These are phyloP conservation scores for Diacarnus erythraeanus DNA, from an alignment of 37 sponge, comb jelly and placozoan species.

Conservation along the genomic window DNA sequence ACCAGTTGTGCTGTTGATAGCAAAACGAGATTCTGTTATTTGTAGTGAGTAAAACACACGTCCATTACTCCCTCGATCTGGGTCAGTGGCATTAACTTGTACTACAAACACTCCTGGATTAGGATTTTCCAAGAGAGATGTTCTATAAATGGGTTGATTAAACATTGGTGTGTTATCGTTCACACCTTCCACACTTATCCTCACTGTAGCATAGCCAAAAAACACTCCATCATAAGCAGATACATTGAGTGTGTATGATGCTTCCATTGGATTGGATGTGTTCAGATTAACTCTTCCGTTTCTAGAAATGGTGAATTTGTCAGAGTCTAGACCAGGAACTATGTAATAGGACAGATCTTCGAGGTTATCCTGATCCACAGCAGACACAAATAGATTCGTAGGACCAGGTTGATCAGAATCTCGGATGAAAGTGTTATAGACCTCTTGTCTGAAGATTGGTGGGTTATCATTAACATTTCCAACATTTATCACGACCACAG, in stretches of 20 bases:
- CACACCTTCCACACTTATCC: conserved; percentile 16
- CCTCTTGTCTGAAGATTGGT: conserved; percentile 31
- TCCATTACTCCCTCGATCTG: conserved; percentile 40
- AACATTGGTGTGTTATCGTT: conserved; percentile 70
- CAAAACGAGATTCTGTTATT: conserved; percentile 2
- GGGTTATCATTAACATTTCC: conserved; percentile 51
- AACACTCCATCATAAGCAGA: conserved; percentile 52
- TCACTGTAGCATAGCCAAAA: conserved; percentile 35
- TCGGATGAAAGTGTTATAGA: conserved; percentile 8
- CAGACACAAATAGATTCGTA: conserved; percentile 24
- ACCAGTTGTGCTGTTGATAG: conserved; percentile 38
- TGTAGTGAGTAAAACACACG: conserved; percentile 31
- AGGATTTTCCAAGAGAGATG: conserved; percentile 37
- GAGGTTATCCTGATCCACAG: conserved; percentile 41
- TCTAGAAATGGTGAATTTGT: conserved; percentile 29
- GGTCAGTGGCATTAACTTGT: conserved; percentile 65
- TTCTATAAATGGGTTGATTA: conserved; percentile 30
- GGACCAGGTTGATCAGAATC: conserved; percentile 26
- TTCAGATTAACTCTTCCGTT: conserved; percentile 29
- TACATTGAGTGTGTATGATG: conserved; percentile 38
- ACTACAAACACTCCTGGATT: conserved; percentile 15
- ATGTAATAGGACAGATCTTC: conserved; percentile 23
- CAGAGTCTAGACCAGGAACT: neutral
- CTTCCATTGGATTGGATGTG: neutral
- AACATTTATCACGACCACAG: conserved; percentile 32